These are phyloP conservation scores for Erythrolamprus reginae DNA, from an alignment of 2,113 vertebrate genomes.

Conservation along the genomic window DNA sequence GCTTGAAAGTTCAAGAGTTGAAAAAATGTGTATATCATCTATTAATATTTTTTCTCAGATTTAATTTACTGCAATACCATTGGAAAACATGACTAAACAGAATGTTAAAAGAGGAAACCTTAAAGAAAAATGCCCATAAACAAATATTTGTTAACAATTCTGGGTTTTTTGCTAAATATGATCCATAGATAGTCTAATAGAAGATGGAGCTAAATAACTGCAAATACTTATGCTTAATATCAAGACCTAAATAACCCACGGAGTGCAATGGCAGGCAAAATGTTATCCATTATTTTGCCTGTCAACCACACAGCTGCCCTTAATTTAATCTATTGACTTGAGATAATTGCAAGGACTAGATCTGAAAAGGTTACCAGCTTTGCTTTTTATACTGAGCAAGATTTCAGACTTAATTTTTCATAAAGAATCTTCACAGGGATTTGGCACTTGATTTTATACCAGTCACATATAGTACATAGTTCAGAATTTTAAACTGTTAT, in stretches of 20 bases:
- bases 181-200: background rate
- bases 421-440: background rate
- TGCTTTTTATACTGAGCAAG: background rate
- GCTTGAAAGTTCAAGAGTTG: background rate
- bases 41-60: background rate
- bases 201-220: background rate
- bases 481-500: background rate
- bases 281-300: background rate
- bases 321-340: background rate
- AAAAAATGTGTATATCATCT: background rate
- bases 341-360: background rate
- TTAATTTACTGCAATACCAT: background rate
- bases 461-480: background rate
- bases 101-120: background rate
- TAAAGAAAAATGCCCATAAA: background rate
- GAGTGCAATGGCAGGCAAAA: background rate
- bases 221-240: background rate
- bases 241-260: background rate
- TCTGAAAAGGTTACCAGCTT: background rate
- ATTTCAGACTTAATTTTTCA: background rate
- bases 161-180: background rate
- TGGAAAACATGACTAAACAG: background rate
- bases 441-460: background rate
- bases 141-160: background rate
- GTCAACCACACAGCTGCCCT: background rate